Evolutionary conservation across 2,888 invertebrate species (phyloP).

Genomic region (Bembecia ichneumoniformis): DNA sequence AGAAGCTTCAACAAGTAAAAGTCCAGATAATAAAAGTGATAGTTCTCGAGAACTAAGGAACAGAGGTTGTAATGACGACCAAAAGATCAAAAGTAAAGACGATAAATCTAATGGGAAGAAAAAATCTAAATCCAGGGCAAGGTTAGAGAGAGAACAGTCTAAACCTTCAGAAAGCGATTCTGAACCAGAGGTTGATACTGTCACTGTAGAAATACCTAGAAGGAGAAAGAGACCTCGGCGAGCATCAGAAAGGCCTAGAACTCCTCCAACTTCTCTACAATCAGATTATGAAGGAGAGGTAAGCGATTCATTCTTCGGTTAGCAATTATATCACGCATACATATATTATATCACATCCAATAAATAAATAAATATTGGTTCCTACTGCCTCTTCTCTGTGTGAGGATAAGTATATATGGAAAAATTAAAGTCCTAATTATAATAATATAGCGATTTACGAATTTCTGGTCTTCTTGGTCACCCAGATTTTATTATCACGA

Average conservation of each 20-base stretch:
- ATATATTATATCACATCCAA: too few species aligned
- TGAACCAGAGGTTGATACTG: conserved; percentile 60
- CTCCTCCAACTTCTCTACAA: conserved; percentile 56
- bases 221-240: conserved; percentile 55
- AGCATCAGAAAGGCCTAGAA: conserved; percentile 57
- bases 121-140: conserved; percentile 58
- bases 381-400: too few species aligned
- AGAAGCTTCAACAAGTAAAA: conserved; percentile 29
- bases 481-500: too few species aligned
- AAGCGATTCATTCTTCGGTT: conserved; percentile 11
- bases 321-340: too few species aligned
- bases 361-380: too few species aligned
- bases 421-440: too few species aligned
- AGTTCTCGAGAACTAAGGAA: conserved; percentile 25
- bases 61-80: conserved; percentile 34
- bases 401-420: too few species aligned
- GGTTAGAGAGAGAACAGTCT: conserved; percentile 62
- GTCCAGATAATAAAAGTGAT: conserved; percentile 10
- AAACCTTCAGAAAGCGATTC: conserved; percentile 66
- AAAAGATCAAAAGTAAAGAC: conserved; percentile 45
- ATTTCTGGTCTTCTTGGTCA: too few species aligned
- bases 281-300: conserved; percentile 65
- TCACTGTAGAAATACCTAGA: conserved; percentile 65
- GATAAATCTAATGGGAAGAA: conserved; percentile 59
- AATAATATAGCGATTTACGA: too few species aligned